Base-by-base conservation (phyloP, 1,140 invertebrate genomes). In the Centruroides vittatus region DNA sequence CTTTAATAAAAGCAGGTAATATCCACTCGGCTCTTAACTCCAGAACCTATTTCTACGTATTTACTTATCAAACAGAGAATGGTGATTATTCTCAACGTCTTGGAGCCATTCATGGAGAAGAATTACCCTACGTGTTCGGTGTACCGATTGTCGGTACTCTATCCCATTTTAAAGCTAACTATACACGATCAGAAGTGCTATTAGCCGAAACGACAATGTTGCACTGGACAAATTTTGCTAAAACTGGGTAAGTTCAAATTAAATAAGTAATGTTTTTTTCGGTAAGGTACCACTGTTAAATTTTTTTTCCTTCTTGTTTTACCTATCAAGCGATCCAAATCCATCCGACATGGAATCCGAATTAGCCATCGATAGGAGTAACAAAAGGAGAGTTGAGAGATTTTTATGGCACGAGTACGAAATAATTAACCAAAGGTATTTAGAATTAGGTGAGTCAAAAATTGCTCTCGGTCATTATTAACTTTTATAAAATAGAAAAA, bases 141-240 rank as follows among this genome's bases (percentile, higher is more conserved):
- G 85, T 89, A 9, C 93, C 93, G 8, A 73, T 97, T 50, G 68
- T 84, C 5, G 13, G 50, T 6, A 51, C 56, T 4, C 78, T 92
- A 51, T 84, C 83, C 60, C 86, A 87, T 70, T 94, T 92, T 73
- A 82, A 84, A 34, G 82, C 83, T 67, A 89, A 92, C 75, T 97
- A 91, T 75, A 94, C 88, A 5, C 88, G 86, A 72, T 82, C 86
- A 34, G 94, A 98, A 78, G 81, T 86, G 61, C 82, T 86, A 55
- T 78, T 98, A 6, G 86, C 91, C 3, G 89, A 95, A 75, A 86
- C 87, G 60, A 86, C 94, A 57, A 95, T 98, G 80, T 82, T 86
- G 51, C 94, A 94, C 72, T 86, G 93, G 77, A 86, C 89, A 13
- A 98, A 97, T 78, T 99, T 99, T 73, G 90, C 90, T 11, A 87